A percentile compares a stretch with the other conserved stretches of the same genome.
Evolutionary conservation across 2,797 vertebrate species (phyloP).

Genomic region (Ptychadena robeensis): DNA sequence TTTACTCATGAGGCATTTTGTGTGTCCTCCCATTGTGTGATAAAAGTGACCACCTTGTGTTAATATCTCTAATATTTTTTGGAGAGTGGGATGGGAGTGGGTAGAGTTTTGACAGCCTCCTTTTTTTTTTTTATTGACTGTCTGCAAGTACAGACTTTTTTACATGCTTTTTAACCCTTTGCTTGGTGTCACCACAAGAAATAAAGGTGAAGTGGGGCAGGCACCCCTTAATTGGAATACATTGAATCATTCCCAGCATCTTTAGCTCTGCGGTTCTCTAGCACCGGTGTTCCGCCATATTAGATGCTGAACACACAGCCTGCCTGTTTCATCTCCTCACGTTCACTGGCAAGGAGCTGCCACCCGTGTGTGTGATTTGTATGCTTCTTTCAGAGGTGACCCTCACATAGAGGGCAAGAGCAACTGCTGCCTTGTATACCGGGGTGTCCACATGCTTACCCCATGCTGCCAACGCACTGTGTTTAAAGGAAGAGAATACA

Average conservation of each 20-base stretch:
- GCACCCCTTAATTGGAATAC: neutral
- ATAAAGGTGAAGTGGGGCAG: constrained; percentile 6
- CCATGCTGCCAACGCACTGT: constrained; percentile 52
- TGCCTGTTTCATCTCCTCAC: constrained; percentile 15
- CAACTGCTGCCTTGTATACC: constrained; percentile 36
- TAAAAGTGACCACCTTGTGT: constrained; percentile 13
- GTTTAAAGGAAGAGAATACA: constrained; percentile 40
- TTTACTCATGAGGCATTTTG: neutral
- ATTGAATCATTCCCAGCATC: constrained; percentile 29
- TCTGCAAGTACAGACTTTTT: neutral
- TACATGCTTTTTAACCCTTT: neutral
- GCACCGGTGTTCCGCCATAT: constrained; percentile 6
- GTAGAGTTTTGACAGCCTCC: neutral
- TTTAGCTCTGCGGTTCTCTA: neutral
- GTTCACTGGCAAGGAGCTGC: constrained; percentile 11
- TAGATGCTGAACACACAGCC: constrained; percentile 5
- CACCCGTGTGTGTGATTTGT: constrained; percentile 30
- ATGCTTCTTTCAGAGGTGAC: constrained; percentile 51
- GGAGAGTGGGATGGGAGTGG: constrained; percentile 6
- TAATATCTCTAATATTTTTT: constrained; percentile 4
- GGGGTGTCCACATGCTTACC: constrained; percentile 23
- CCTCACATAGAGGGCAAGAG: constrained; percentile 24
- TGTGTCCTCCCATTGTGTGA: neutral
- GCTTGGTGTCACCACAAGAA: constrained; percentile 11
- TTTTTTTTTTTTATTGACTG: neutral